Conservation (phyloP, 2,888 invertebrate species). For the Laothoe populi region DNA sequence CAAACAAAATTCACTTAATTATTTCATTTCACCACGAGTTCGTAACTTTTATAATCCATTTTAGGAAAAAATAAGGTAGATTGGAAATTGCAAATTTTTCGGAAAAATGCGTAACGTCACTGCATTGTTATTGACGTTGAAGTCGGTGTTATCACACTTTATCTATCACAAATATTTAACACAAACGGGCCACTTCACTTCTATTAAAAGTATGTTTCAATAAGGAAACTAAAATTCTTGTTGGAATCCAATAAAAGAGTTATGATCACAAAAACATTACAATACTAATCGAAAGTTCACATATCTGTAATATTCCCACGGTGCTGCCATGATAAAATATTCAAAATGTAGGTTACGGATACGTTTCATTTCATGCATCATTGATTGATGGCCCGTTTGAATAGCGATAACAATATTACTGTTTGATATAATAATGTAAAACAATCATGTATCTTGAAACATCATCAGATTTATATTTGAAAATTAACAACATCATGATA, state of each 20-base stretch:
- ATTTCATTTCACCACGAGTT: slow-evolving; percentile 71
- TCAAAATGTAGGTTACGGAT: slow-evolving; percentile 56
- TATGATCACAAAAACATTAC: slow-evolving; percentile 58
- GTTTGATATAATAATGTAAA: no score
- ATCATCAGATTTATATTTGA: no score
- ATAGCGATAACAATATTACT: no score
- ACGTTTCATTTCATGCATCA: slow-evolving; percentile 52
- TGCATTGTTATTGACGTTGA: slow-evolving; percentile 68
- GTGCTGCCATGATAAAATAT: slow-evolving; percentile 65
- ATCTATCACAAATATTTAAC: slow-evolving; percentile 37
- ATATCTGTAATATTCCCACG: slow-evolving; percentile 68
- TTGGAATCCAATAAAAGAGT: slow-evolving; percentile 55
- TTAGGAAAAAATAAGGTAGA: slow-evolving; percentile 70
- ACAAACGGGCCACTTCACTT: slow-evolving; percentile 8
- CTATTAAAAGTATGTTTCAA: neutral
- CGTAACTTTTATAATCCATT: slow-evolving; percentile 67
- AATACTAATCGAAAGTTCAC: slow-evolving; percentile 69
- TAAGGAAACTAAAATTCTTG: slow-evolving; percentile 56
- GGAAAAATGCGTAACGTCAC: slow-evolving; percentile 75
- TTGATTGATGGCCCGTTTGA: slow-evolving; percentile 24
- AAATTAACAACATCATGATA: no score
- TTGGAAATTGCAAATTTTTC: slow-evolving; percentile 66
- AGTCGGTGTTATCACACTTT: slow-evolving; percentile 64
- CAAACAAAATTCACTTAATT: slow-evolving; percentile 43
- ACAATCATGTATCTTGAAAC: no score